Conservation (phyloP, 2,113 vertebrate genomes). For the Megatriorchis doriae region DNA sequence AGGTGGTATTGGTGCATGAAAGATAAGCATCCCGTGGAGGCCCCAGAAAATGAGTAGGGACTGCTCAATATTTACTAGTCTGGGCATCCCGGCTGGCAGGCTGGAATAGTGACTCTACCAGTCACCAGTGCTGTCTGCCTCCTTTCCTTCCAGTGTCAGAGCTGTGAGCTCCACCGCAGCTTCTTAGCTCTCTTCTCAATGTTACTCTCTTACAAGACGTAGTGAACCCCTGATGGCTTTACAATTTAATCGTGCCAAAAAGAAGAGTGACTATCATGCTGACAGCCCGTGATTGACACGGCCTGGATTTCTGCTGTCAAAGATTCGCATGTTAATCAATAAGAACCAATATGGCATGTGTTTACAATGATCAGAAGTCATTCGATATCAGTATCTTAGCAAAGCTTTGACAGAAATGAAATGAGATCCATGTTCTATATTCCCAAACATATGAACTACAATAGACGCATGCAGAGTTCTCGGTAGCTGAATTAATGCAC, state of each 20-base stretch:
- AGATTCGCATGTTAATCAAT: slow-evolving; percentile 45
- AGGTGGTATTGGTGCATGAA: background rate
- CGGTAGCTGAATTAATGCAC: background rate
- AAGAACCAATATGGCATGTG: slow-evolving; percentile 41
- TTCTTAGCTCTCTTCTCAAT: background rate
- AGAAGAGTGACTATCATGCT: slow-evolving; percentile 7
- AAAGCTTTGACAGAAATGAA: slow-evolving; percentile 48
- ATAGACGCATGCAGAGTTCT: background rate
- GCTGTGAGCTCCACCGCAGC: background rate
- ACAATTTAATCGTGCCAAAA: background rate
- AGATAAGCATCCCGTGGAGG: background rate
- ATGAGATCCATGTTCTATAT: background rate
- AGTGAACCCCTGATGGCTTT: background rate
- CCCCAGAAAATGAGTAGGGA: background rate
- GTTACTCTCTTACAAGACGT: background rate
- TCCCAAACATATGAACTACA: background rate
- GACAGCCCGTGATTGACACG: background rate
- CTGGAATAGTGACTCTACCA: accelerated
- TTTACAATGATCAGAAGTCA: slow-evolving; percentile 37
- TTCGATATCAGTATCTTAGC: background rate
- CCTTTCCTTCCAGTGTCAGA: background rate
- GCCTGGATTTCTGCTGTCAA: slow-evolving; percentile 51
- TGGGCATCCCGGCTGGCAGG: background rate
- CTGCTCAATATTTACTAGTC: background rate
- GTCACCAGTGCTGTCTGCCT: background rate